phyloP scores from a whole-genome alignment of 2,797 vertebrate genomes.

The Miichthys miiuy region DNA sequence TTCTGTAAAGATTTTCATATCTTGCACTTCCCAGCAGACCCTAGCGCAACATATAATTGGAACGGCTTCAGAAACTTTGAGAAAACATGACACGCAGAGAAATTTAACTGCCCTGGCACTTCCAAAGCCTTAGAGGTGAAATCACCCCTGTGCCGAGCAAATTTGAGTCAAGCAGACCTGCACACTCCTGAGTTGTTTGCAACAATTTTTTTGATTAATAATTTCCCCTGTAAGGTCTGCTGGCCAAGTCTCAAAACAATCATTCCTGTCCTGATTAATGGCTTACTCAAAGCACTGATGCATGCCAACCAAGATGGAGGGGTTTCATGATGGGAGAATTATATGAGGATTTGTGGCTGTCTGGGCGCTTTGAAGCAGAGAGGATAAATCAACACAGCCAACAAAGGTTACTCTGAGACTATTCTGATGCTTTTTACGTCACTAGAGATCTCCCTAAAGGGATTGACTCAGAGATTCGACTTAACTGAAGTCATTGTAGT shows the following conservation, averaged over 20 bases:
- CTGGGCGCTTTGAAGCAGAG: conserved; percentile 37
- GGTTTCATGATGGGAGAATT: conserved; percentile 60
- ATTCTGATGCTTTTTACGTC: conserved; percentile 41
- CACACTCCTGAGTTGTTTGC: conserved; percentile 60
- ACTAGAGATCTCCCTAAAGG: conserved; percentile 27
- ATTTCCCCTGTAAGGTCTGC: conserved; percentile 34
- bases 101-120: conserved; percentile 20
- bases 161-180: conserved; percentile 57
- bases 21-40: not conserved
- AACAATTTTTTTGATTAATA: conserved; percentile 64
- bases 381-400: conserved; percentile 46
- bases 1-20: conserved; percentile 1
- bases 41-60: not conserved
- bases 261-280: conserved; percentile 73
- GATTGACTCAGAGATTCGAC: conserved; percentile 17
- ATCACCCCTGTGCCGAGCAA: conserved; percentile 41
- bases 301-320: conserved; percentile 63
- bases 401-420: conserved; percentile 45
- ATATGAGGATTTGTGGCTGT: conserved; percentile 59
- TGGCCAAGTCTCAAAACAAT: conserved; percentile 73
- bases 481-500: conserved; percentile 14
- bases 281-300: conserved; percentile 56
- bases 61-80: conserved; percentile 30
- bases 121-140: conserved; percentile 46
- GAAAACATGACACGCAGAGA: not conserved